Base-by-base conservation (phyloP, 2,888 invertebrate species). In the Dasysyrphus tricinctus region DNA sequence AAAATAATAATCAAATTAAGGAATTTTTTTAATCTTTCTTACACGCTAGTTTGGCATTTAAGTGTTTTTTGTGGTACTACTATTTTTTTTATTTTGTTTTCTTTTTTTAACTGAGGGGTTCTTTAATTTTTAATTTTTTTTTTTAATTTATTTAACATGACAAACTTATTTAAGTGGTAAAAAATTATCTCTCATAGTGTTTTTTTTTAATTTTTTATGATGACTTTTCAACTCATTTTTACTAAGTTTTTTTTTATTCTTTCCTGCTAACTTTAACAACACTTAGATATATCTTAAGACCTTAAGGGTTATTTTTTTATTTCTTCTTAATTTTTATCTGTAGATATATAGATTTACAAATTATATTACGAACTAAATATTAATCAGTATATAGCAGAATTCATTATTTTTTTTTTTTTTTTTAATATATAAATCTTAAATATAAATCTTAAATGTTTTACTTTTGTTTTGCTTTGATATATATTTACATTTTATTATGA, bases 1-100 rank as follows among this genome's bases (percentile, higher is more conserved):
- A 29, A 51, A 49, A 19, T 74, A 83, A 73, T 70, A 11, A 69
- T n/a, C 67, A 74, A 79, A 42, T 65, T 51, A 80, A 80, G 63
- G 51, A 81, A 70, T 75, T 80, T 70, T 49, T 76, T 49, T 47
- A 69, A 61, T 79, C 67, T 65, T 56, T 81, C 86, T 86, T 86
- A 86, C 51, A 54, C 39, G 54, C 77, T 86, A 86, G 82, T 86
- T 86, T 86, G 86, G 86, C 86, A 86, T 86, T 86, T 78, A 86
- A 86, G 78, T 86, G 63, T 85, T 81, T 61, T 59, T 59, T 80
- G 74, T 81, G 77, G 49, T 77, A 74, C 76, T 76, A 80, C 70
- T 34, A 73, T 61, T 42, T 42, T 42, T 42, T 39, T 39, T 39
- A 9, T 61, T 29, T 54, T 51, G 32, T 2, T 32, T 16, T 16